Evolutionary conservation across 2,113 vertebrate genomes (phyloP).

Genomic region (Salvator merianae): DNA sequence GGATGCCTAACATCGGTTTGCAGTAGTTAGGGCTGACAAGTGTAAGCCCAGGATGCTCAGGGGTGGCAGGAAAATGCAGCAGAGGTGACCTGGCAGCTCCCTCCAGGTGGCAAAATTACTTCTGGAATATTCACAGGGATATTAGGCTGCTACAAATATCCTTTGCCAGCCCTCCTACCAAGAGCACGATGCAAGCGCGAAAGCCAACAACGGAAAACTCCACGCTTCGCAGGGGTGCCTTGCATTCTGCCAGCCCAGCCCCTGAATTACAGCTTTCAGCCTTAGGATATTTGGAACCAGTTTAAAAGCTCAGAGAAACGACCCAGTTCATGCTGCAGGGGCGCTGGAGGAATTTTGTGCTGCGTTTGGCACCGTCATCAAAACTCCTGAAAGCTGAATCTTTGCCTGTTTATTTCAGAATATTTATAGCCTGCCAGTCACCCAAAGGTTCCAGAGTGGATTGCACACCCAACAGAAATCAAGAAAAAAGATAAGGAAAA

Average conservation of each 20-base stretch:
- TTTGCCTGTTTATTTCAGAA: no score
- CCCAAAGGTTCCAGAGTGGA: no score
- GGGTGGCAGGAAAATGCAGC: slow-evolving; percentile 7
- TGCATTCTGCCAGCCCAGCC: background rate
- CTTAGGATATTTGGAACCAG: no score
- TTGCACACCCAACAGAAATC: no score
- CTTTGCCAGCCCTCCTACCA: background rate
- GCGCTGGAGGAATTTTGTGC: background rate
- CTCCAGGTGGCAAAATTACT: slow-evolving; percentile 4
- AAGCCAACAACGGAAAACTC: background rate
- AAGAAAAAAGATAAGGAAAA: no score
- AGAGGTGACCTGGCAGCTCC: background rate
- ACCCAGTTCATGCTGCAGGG: background rate
- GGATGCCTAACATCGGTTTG: slow-evolving; percentile 39
- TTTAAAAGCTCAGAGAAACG: background rate
- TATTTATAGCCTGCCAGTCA: no score
- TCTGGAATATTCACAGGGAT: slow-evolving; percentile 8
- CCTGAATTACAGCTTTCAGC: background rate
- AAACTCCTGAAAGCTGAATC: no score
- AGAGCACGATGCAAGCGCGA: background rate
- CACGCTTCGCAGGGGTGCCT: background rate
- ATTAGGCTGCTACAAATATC: background rate
- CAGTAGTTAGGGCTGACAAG: slow-evolving; percentile 27
- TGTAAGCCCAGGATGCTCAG: background rate
- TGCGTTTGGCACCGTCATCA: no score